Conservation (phyloP, 2,888 invertebrate genomes). For the Napeogenes inachia region DNA sequence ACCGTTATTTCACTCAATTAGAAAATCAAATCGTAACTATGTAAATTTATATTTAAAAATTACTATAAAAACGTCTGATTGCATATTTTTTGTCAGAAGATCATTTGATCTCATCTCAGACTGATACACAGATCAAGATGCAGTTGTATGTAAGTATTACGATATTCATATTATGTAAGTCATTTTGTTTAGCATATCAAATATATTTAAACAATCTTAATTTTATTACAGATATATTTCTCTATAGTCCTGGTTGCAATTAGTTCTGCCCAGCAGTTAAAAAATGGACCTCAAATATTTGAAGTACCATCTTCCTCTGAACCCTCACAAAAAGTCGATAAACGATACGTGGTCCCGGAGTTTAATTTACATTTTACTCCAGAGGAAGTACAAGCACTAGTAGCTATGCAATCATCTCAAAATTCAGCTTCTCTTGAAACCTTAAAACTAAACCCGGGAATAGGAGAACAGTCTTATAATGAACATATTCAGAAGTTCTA, state of each 20-base stretch:
- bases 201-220: not conserved
- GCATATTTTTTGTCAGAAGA: not conserved
- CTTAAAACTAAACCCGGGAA: not conserved
- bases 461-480: not conserved
- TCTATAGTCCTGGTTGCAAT: constrained; percentile 15
- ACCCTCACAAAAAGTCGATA: constrained; percentile 24
- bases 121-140: not conserved
- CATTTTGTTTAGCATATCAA: not conserved
- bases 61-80: constrained; percentile 3
- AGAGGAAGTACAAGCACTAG: constrained; percentile 20
- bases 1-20: constrained; percentile 2
- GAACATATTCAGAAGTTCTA: not conserved
- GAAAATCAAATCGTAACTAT: constrained; percentile 5
- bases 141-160: constrained; percentile 3
- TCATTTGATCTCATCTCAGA: constrained; percentile 4
- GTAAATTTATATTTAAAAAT: not conserved
- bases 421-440: not conserved
- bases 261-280: constrained; percentile 36
- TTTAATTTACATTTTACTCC: constrained; percentile 57
- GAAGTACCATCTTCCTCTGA: constrained; percentile 31
- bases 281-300: constrained; percentile 47
- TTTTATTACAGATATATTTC: constrained; percentile 18
- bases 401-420: not conserved
- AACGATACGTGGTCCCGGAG: constrained; percentile 47
- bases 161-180: too few relatives aligned